Evolutionary conservation across 2,797 vertebrate genomes (phyloP).

Genomic region (Sphenopsis melanotis): DNA sequence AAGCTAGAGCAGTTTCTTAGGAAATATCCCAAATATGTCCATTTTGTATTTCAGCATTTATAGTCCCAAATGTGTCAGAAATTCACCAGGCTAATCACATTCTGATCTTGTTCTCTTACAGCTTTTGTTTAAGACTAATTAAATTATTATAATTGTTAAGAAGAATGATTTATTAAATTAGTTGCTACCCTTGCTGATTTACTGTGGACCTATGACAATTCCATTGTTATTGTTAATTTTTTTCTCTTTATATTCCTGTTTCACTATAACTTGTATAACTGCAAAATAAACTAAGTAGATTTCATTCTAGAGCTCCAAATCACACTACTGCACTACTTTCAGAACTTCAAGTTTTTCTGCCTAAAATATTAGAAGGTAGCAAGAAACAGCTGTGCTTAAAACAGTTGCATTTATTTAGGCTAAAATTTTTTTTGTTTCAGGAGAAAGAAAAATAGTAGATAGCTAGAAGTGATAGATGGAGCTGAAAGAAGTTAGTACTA

Average conservation of each 20-base stretch:
- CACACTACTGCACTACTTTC: background rate
- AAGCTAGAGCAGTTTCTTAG: constrained; percentile 46
- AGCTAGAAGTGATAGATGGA: background rate
- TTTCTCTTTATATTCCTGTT: constrained; percentile 11
- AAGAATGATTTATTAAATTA: background rate
- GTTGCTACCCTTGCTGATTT: background rate
- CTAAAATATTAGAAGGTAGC: background rate
- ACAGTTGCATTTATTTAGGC: background rate
- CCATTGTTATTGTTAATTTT: background rate
- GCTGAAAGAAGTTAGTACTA: background rate
- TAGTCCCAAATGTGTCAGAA: background rate
- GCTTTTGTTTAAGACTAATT: constrained; percentile 27
- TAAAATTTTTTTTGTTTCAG: background rate
- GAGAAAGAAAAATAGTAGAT: background rate
- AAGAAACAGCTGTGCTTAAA: background rate
- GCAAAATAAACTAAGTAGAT: background rate
- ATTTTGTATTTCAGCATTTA: constrained; percentile 38
- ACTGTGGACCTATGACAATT: background rate
- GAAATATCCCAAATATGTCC: constrained; percentile 42
- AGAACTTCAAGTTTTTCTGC: background rate
- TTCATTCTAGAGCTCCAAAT: background rate
- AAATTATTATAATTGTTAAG: constrained; percentile 8
- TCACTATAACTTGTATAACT: background rate
- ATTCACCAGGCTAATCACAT: background rate
- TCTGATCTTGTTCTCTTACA: background rate